Conservation (phyloP, 2,797 vertebrate genomes). For the Petrocephalus schoutedeni region DNA sequence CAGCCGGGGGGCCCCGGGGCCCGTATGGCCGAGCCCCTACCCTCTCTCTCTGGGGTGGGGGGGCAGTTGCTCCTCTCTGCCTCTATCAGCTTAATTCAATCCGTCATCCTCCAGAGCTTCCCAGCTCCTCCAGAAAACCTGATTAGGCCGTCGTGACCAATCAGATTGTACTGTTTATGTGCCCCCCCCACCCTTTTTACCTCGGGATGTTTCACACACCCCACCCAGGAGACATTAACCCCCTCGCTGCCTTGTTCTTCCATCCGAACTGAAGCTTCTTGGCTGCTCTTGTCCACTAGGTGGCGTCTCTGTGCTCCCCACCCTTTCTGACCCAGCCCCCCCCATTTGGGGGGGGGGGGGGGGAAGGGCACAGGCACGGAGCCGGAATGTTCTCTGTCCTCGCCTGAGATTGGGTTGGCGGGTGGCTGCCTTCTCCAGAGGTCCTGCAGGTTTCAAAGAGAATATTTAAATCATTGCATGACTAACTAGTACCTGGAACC, state of each 20-base stretch:
- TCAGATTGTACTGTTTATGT: slow-evolving; percentile 9
- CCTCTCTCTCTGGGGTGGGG: neutral
- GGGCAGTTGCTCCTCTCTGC: neutral
- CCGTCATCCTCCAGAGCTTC: neutral
- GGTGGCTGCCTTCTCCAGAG: neutral
- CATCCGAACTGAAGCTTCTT: neutral
- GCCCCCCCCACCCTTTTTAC: neutral
- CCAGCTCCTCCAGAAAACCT: neutral
- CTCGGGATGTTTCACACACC: neutral
- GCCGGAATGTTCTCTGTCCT: neutral
- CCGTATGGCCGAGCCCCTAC: neutral
- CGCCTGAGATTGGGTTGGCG: neutral
- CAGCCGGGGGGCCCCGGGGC: neutral
- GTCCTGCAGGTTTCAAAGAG: neutral
- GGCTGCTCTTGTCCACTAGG: neutral
- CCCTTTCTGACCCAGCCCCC: neutral
- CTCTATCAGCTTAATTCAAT: slow-evolving; percentile 2
- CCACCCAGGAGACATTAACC: neutral
- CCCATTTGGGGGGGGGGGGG: neutral
- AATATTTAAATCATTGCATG: neutral
- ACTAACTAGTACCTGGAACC: neutral
- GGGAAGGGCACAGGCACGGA: neutral
- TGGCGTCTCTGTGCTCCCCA: neutral
- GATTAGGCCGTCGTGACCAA: neutral
- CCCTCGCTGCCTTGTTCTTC: neutral